phyloP scores from a whole-genome alignment of 1,140 invertebrate species.

The Drosophila virilis region DNA sequence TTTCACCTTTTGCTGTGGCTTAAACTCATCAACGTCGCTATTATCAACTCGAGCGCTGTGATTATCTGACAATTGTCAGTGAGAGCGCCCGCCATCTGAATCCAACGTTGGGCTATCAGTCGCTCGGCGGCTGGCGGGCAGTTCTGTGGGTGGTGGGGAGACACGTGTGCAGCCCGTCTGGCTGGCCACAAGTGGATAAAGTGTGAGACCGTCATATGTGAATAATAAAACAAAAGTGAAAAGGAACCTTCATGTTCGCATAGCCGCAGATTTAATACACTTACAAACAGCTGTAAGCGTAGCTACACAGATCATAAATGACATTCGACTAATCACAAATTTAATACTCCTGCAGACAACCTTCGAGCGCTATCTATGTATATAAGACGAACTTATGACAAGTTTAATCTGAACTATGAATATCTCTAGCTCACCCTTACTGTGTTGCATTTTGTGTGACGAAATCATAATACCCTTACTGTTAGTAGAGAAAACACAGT shows the following conservation, averaged over 20 bases:
- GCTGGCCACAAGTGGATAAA: slow-evolving; percentile 30
- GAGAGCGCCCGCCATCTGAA: slow-evolving; percentile 11
- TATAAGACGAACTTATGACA: no score
- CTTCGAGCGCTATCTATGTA: no score
- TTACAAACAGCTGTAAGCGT: not conserved
- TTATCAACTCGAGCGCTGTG: slow-evolving; percentile 75
- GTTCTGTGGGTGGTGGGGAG: slow-evolving; percentile 22
- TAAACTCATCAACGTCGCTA: slow-evolving; percentile 71
- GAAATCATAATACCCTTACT: not conserved
- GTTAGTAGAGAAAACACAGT: not conserved
- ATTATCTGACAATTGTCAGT: slow-evolving; percentile 72
- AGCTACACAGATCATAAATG: no score
- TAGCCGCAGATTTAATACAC: not conserved
- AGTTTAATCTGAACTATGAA: no score
- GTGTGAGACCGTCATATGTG: slow-evolving; percentile 14
- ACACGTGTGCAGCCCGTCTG: slow-evolving; percentile 40
- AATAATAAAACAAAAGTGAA: slow-evolving; percentile 18
- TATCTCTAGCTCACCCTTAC: no score
- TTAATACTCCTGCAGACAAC: no score
- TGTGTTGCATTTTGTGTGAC: not conserved
- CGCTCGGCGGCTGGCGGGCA: slow-evolving; percentile 9
- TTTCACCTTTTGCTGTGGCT: slow-evolving; percentile 21
- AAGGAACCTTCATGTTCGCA: not conserved
- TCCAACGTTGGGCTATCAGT: slow-evolving; percentile 10
- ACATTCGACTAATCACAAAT: no score